Evolutionary conservation across 1,140 invertebrate species (phyloP), one percentile per base, ranked within the genome.

Genomic region (Pseudobourletiella spinata): DNA sequence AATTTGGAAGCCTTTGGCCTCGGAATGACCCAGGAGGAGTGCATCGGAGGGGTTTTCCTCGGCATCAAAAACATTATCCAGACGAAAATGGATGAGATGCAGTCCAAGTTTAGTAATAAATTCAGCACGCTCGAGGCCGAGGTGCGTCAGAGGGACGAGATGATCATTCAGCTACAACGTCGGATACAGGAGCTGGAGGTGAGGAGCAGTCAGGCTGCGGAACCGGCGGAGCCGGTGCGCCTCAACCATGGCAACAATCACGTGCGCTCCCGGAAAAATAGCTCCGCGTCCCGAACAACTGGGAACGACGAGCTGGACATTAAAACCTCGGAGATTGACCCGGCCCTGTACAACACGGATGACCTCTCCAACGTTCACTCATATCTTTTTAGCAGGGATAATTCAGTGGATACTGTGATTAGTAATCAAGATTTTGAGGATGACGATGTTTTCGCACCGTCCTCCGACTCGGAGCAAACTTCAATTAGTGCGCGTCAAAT

Each of bases 21-120:
- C 20, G 67, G 60, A 16, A 63, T 69, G 18, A 66, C 61, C 30
- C 64, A 87, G 68, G 85, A 88, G 69, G 85, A 88, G 73, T 87
- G 84, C 76, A 83, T 88, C 71, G 81, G 83, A 29, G 85, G 86
- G 69, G 80, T 89, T 35, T 76, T 89, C 29, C 73, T 81, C 62
- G 86, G 84, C 43, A 87, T 89, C 50, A 84, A 85, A 71, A 81
- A 86, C 70, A 82, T 89, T 24, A 85, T 89, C 72, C 84, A 86
- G 72, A 78, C 79, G 16, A 83, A 85, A 73, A 75, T 86, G 80
- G 80, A 80, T 42, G 75, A 76, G 22, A 75, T 82, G 11, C 79
- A 82, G 61, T 70, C 50, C 24, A 77, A 77, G 67, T 82, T 81
- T 61, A 74, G 79, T 64, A 71, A 69, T 20, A 82, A 85, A 43